A percentile compares a stretch with the other conserved stretches of the same genome.
Evolutionary conservation across 2,888 invertebrate genomes (phyloP).

Genomic region (Drosophila ochracea): DNA sequence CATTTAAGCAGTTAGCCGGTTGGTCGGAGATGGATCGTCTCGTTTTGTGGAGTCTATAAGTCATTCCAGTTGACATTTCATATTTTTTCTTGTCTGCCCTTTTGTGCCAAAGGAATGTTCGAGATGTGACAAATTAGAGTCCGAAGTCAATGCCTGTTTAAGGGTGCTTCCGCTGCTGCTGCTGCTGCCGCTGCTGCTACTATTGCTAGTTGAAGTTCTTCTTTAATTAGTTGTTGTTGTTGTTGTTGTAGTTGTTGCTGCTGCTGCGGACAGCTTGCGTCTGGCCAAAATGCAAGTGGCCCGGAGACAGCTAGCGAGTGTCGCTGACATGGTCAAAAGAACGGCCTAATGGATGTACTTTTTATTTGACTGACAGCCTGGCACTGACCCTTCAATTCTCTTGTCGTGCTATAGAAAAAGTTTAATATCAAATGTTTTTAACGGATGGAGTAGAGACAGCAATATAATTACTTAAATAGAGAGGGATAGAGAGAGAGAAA

Average conservation of each 20-base stretch:
- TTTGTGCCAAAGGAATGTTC: conserved; percentile 29
- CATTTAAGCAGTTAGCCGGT: conserved; percentile 74
- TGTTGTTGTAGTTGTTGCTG: conserved; percentile 5
- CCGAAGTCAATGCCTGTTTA: conserved; percentile 26
- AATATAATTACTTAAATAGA: conserved; percentile 2
- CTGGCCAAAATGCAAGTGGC: conserved; percentile 42
- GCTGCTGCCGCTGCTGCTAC: neutral
- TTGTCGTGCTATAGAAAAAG: conserved; percentile 23
- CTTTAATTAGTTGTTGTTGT: conserved; percentile 47
- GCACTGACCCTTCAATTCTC: conserved; percentile 41
- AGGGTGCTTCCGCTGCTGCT: conserved; percentile 10
- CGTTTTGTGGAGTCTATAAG: conserved; percentile 59
- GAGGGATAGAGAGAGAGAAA: neutral
- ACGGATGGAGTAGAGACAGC: neutral
- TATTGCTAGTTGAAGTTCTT: conserved; percentile 29
- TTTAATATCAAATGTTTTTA: neutral
- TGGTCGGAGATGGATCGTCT: conserved; percentile 46
- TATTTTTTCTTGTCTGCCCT: conserved; percentile 36
- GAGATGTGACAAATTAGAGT: conserved; percentile 51
- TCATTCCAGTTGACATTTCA: conserved; percentile 69
- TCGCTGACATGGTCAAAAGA: conserved; percentile 50
- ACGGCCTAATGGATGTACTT: conserved; percentile 56
- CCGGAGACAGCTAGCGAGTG: conserved; percentile 44
- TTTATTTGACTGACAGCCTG: conserved; percentile 42
- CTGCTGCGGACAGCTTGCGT: conserved; percentile 56